These are phyloP conservation scores for Ephestia elutella DNA, from an alignment of 1,140 invertebrate genomes.

Conservation along the genomic window DNA sequence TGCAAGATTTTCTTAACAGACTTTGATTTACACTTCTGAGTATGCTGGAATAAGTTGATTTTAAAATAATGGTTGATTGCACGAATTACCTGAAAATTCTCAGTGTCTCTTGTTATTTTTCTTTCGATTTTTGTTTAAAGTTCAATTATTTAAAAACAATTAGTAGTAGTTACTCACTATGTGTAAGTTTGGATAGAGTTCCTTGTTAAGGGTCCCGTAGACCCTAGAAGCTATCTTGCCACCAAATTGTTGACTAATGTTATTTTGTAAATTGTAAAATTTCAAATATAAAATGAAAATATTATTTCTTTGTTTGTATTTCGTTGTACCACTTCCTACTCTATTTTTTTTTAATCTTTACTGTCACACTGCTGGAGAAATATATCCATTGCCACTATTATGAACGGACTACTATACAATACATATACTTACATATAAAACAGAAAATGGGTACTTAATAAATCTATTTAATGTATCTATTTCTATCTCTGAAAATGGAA, in stretches of 20 bases:
- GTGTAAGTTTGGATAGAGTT: neutral
- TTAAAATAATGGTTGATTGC: too few relatives aligned
- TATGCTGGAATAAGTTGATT: too few relatives aligned
- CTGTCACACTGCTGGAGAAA: too few relatives aligned
- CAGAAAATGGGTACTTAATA: too few relatives aligned
- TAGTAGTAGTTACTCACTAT: neutral
- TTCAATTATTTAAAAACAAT: neutral
- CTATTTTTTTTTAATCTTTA: too few relatives aligned
- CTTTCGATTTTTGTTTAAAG: neutral
- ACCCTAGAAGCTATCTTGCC: conserved; percentile 10
- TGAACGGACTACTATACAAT: too few relatives aligned
- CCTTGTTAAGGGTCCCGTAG: neutral
- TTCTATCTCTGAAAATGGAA: too few relatives aligned
- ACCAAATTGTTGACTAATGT: conserved; percentile 9
- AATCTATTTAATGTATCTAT: too few relatives aligned
- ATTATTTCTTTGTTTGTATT: neutral
- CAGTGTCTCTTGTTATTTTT: neutral
- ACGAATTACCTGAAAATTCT: too few relatives aligned
- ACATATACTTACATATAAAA: too few relatives aligned
- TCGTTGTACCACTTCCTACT: neutral
- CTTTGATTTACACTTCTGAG: neutral
- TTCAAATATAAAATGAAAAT: neutral
- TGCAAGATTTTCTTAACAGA: neutral
- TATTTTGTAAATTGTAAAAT: conserved; percentile 3
- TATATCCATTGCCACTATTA: neutral